Base-by-base conservation (phyloP, 2,888 invertebrate genomes). In the Phaedon cochleariae region DNA sequence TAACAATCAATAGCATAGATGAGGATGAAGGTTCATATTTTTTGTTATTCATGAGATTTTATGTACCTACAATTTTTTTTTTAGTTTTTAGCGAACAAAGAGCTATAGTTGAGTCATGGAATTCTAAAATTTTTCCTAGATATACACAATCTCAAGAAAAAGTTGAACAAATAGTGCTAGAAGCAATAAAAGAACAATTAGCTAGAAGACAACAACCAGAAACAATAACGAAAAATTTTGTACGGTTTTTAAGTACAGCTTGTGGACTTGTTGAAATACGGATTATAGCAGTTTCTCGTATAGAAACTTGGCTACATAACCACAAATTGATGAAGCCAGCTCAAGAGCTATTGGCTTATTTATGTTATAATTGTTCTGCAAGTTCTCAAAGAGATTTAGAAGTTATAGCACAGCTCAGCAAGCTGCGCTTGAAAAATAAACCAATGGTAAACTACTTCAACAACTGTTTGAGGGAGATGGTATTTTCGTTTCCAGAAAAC, bases 301-400 rank as follows among this genome's bases (percentile, higher is more conserved):
- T 98, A 18, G 98, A 98, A 82, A 89, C 92, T 74, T 98, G 97
- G 97, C 86, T 98, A 64, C 96, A 97, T 82, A 97, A 97, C 81
- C 96, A 97, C 67, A 98, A 98, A 87, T 85, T 97, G 59, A 93
- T 94, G 86, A 91, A 95, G 76, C 90, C 93, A 20, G 96, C 96
- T 0, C 96, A 97, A 82, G 98, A 98, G 83, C 83, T 98, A 59
- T 85, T 98, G 22, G 92, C 96, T 60, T 92, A 94, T 76, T 89
- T 98, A 72, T 97, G 97, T 81, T 90, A 92, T 75, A 98, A 98
- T 85, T 95, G 96, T 73, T 92, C 91, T 17, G 86, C 89, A 4
- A 88, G 87, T 72, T 88, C 89, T 5, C 87, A 88, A 70, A 83
- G 85, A 58, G 92, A 92, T 76, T 83, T 88, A 26, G 92, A 92